Evolutionary conservation across 2,113 vertebrate genomes (phyloP), one percentile per base, ranked within the genome.

Genomic region (Centropus bengalensis): DNA sequence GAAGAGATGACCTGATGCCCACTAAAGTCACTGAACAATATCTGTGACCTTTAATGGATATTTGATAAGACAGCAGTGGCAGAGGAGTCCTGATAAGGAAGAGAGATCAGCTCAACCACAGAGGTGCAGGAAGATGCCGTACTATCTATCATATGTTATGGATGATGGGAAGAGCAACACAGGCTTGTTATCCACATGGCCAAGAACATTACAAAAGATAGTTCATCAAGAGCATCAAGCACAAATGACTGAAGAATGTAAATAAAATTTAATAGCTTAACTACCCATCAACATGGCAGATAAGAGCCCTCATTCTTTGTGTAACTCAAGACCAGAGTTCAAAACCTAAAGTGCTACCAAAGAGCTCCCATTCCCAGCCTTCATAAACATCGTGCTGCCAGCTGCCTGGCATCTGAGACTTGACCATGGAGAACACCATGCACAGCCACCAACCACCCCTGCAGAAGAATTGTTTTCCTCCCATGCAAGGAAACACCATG

Each of bases 261-360:
- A 33, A 6, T 18, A 33, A 56, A 36, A 28, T 2, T 60, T 23
- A 33, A 15, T 7, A 45, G 6, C 19, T 75, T 60, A 38, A 44
- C 32, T 42, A 22, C 10, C 23, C 38, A 26, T 32, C 52, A 30
- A 32, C 44, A 26, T 2, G 0, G 0, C 3, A 5, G 79, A 23
- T 5, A 12, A 52, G 27, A 86, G 19, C 23, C 36, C 26, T 82
- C 14, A 12, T 6, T 2, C 45, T 73, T 56, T 7, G 10, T 26
- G 5, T 19, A 59, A 55, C 36, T 66, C 27, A 6, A 49, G 55
- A 32, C 22, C 58, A 40, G 26, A 78, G 14, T 4, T 66, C 12
- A 73, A 52, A 45, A 74, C 38, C 76, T n/a, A 5, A 82, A 40
- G 33, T 5, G 9, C 24, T 12, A 36, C 15, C 6, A 67, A 22